Percentiles rank a stretch among this genome's conserved stretches.
phyloP scores from a whole-genome alignment of 1,140 invertebrate species.

The Microplitis mediator region DNA sequence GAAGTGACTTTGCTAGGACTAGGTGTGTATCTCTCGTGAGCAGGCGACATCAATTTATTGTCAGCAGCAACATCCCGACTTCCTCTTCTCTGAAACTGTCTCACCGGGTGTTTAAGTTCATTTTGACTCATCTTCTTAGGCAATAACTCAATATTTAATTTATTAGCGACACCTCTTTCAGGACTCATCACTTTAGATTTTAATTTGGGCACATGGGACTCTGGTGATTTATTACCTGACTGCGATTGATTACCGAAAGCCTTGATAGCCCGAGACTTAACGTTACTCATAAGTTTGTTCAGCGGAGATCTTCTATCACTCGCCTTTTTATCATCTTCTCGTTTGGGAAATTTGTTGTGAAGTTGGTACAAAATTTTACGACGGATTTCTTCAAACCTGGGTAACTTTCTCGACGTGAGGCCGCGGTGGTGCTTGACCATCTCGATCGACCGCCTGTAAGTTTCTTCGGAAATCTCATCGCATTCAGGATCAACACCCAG shows the following conservation, averaged over 20 bases:
- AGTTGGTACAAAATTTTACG: constrained; percentile 62
- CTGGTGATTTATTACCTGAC: constrained; percentile 13
- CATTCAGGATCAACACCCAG: constrained; percentile 66
- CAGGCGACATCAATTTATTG: background rate
- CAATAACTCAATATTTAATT: constrained; percentile 33
- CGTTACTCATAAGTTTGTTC: constrained; percentile 56
- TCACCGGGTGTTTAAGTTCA: constrained; percentile 30
- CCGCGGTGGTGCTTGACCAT: constrained; percentile 63
- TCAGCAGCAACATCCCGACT: background rate
- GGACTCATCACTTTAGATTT: constrained; percentile 35
- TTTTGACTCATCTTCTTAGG: constrained; percentile 41
- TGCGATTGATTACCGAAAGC: constrained; percentile 54
- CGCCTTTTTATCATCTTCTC: constrained; percentile 18
- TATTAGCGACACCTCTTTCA: constrained; percentile 26
- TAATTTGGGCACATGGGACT: constrained; percentile 26
- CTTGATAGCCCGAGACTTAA: constrained; percentile 64
- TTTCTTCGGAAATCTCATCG: constrained; percentile 58
- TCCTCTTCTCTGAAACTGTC: constrained; percentile 10
- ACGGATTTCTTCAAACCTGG: constrained; percentile 59
- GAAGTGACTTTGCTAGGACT: constrained; percentile 14
- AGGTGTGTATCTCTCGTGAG: constrained; percentile 3
- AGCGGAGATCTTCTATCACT: constrained; percentile 47
- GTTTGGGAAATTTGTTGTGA: constrained; percentile 50
- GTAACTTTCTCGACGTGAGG: constrained; percentile 62
- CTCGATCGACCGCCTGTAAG: constrained; percentile 62